Conservation (phyloP, 30 jellyfish, hydroid and myxozoan genomes). For the Cassiopea andromeda region DNA sequence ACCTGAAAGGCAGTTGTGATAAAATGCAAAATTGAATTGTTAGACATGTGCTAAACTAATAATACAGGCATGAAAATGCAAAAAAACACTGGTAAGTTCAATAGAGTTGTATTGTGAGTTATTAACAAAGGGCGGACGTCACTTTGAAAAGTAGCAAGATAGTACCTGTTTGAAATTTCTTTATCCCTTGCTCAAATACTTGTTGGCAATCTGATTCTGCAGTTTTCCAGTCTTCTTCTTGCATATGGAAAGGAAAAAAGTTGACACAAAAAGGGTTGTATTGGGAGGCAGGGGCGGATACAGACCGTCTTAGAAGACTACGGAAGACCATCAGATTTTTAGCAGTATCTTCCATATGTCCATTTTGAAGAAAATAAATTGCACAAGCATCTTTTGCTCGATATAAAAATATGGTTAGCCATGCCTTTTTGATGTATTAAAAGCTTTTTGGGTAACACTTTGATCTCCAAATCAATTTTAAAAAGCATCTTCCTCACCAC, state of each 20-base stretch:
- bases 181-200: constrained; percentile 58
- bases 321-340: too few relatives aligned
- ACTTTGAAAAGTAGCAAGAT: neutral
- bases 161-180: constrained; percentile 48
- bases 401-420: too few relatives aligned
- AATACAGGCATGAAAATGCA: neutral
- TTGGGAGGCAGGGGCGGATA: too few relatives aligned
- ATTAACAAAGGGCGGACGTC: neutral
- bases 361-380: too few relatives aligned
- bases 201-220: constrained; percentile 46
- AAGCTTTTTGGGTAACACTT: too few relatives aligned
- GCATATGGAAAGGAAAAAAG: neutral
- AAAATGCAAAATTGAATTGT: neutral
- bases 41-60: neutral
- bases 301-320: too few relatives aligned
- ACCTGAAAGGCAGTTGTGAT: neutral
- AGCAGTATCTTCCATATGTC: too few relatives aligned
- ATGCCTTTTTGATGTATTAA: too few relatives aligned
- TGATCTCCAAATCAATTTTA: too few relatives aligned
- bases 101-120: neutral
- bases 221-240: constrained; percentile 75
- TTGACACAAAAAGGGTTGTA: neutral
- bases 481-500: too few relatives aligned
- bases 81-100: neutral
- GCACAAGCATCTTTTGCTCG: too few relatives aligned